Evolutionary conservation across 2,797 vertebrate species (phyloP).

Genomic region (Pogoniulus pusillus): DNA sequence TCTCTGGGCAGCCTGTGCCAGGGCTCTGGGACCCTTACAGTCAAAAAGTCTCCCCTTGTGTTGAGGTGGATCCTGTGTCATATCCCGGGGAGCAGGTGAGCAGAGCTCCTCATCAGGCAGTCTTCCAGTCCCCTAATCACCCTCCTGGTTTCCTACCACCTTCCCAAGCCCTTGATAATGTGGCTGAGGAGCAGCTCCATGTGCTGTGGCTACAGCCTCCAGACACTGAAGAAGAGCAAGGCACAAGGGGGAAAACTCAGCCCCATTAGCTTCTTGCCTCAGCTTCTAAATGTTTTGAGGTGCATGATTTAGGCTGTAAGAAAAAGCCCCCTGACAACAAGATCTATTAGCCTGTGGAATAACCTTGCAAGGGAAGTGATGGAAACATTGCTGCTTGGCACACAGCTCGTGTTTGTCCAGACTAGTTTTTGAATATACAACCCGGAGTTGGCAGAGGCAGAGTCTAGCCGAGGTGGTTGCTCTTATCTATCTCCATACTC

Average conservation of each 20-base stretch:
- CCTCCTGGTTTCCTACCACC: background rate
- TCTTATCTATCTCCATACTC: slow-evolving; percentile 67
- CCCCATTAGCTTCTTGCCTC: slow-evolving; percentile 24
- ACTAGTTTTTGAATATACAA: slow-evolving; percentile 69
- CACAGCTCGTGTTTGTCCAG: slow-evolving; percentile 66
- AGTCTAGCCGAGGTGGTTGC: slow-evolving; percentile 66
- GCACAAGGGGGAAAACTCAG: slow-evolving; percentile 5
- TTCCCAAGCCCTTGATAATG: background rate
- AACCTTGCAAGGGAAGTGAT: slow-evolving; percentile 63
- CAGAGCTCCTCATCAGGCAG: too few species aligned
- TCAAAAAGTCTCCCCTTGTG: too few species aligned
- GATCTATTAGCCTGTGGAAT: slow-evolving; percentile 62
- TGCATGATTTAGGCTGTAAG: slow-evolving; percentile 45
- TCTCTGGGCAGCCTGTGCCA: too few species aligned
- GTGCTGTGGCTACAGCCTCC: background rate
- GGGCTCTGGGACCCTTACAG: too few species aligned
- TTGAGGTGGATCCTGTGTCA: too few species aligned
- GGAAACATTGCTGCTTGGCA: slow-evolving; percentile 66
- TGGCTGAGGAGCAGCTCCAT: background rate
- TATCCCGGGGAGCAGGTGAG: too few species aligned
- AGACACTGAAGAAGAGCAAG: background rate
- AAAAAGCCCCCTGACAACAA: slow-evolving; percentile 55
- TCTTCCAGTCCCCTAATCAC: too few species aligned
- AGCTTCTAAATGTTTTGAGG: slow-evolving; percentile 45
- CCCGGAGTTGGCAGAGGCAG: slow-evolving; percentile 52